Base-by-base conservation (phyloP, 1,140 invertebrate genomes). In the Heliconius nattereri region DNA sequence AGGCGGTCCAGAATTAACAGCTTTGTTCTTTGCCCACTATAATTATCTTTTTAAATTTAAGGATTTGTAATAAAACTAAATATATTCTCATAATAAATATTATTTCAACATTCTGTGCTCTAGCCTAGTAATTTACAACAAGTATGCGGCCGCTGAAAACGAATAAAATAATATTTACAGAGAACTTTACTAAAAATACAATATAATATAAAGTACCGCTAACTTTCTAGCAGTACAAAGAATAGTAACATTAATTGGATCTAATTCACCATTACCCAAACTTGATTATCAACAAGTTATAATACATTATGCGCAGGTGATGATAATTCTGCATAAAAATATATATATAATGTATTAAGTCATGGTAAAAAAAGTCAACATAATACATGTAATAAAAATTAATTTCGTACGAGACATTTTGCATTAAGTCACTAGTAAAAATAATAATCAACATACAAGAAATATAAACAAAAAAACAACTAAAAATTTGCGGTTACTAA, bases 81-180 rank as follows among this genome's bases (percentile, higher is more conserved):
- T 13, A 82, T 80, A 57, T 92, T 89, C 91, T 90, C 90, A 78
- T 85, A 86, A 90, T 92, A 94, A 94, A 92, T 94, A 94, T 94
- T 92, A 94, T 94, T 92, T 91, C 87, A 93, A 92, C 85, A 87
- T 84, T 85, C 76, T 82, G 78, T 88, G 80, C 78, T 84, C 77
- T 83, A 85, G 81, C 87, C 83, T 88, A 90, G 85, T 85, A 90
- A 86, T 85, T 83, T 91, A 89, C 89, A 52, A 90, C 84, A 66
- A 66, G 60, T 66, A 84, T 82, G 76, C 78, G 85, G 84, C 84
- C 82, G 84, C 82, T 79, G 79, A 85, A 84, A 86, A 87, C 82
- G 84, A 89, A 89, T 81, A 89, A 92, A 92, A 94, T 92, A 92
- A 94, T 93, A 92, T 94, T 93, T 89, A 92, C 86, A 90, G 88